Conservation (phyloP, 2,888 invertebrate species). For the Patella ulyssiponensis region DNA sequence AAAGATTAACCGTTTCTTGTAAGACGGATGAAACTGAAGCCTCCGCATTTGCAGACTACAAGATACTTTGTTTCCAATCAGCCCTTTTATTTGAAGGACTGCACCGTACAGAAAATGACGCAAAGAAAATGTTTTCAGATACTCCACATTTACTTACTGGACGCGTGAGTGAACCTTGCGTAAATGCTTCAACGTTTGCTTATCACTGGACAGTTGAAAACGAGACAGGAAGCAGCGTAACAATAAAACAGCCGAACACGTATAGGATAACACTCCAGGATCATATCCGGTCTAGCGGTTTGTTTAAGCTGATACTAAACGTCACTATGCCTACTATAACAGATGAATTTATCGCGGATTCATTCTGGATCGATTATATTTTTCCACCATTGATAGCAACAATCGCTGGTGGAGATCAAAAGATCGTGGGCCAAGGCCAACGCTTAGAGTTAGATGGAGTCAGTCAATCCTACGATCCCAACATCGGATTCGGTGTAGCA, state of each 20-base stretch:
- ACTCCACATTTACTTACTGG: neutral
- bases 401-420: conserved; percentile 15
- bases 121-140: neutral
- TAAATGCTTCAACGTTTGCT: neutral
- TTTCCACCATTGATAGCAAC: conserved; percentile 17
- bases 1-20: neutral
- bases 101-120: neutral
- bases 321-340: neutral
- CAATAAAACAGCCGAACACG: neutral
- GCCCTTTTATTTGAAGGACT: neutral
- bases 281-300: neutral
- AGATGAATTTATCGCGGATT: neutral
- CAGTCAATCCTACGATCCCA: neutral
- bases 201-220: neutral
- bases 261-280: neutral
- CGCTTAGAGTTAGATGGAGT: neutral
- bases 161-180: neutral
- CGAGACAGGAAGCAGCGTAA: neutral
- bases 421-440: conserved; percentile 6
- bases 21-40: neutral
- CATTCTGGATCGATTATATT: neutral
- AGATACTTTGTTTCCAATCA: neutral
- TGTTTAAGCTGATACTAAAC: neutral
- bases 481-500: neutral
- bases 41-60: neutral